A percentile compares a stretch with the other conserved stretches of the same genome.
Evolutionary conservation across 2,797 vertebrate genomes (phyloP).

Genomic region (Melanotaenia boesemani): DNA sequence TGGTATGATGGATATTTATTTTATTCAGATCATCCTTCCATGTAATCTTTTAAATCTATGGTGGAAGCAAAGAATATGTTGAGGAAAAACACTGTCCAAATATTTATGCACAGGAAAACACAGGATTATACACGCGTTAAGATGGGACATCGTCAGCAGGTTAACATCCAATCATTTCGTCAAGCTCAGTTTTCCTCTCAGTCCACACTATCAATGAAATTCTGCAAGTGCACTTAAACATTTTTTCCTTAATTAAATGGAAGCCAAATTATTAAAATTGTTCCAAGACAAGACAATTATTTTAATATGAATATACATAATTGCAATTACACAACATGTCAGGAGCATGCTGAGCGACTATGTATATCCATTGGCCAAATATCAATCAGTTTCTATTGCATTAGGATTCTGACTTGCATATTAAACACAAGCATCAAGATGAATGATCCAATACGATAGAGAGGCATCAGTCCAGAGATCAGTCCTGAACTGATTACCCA

Average conservation of each 20-base stretch:
- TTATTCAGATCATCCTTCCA: background rate
- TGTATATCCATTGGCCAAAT: constrained; percentile 13
- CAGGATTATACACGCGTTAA: background rate
- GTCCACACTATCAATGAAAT: background rate
- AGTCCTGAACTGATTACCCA: constrained; percentile 74
- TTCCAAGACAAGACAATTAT: background rate
- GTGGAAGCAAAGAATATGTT: background rate
- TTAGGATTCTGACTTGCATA: constrained; percentile 31
- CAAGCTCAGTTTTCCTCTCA: background rate
- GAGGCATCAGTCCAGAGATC: constrained; percentile 69
- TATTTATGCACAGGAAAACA: background rate
- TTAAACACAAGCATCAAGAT: constrained; percentile 37
- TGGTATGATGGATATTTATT: too few species aligned
- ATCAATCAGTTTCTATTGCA: constrained; percentile 38
- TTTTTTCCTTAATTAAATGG: background rate
- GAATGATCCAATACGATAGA: constrained; percentile 58
- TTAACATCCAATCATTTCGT: background rate
- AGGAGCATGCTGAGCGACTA: background rate
- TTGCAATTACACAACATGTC: background rate
- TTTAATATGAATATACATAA: constrained; percentile 11
- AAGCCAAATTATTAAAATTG: constrained; percentile 8
- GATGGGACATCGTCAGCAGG: background rate
- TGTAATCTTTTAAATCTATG: background rate
- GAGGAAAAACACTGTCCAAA: background rate
- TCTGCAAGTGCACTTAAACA: background rate